These are phyloP conservation scores for Petrocephalus schoutedeni DNA, from an alignment of 2,797 vertebrate genomes.

Conservation along the genomic window DNA sequence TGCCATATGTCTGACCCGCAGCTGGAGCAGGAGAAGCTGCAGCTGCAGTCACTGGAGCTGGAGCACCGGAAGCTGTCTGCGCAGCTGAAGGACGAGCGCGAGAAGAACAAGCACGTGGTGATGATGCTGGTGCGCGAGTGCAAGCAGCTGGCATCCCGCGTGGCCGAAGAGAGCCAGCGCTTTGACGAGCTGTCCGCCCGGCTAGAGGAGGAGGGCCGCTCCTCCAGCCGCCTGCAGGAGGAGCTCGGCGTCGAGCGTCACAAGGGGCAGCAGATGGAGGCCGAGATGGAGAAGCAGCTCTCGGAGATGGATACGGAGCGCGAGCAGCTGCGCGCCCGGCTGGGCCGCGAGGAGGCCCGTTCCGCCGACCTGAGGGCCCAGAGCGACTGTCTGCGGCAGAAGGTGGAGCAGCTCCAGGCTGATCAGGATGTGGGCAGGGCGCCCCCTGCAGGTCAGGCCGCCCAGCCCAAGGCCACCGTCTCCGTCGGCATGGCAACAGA, in stretches of 20 bases:
- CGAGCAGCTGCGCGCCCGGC: conserved; percentile 84
- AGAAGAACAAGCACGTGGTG: conserved; percentile 94
- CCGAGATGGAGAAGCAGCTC: conserved; percentile 93
- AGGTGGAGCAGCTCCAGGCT: conserved; percentile 83
- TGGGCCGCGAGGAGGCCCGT: conserved; percentile 78
- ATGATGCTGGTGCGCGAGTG: conserved; percentile 94
- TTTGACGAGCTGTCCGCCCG: conserved; percentile 78
- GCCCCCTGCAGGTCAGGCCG: conserved; percentile 56
- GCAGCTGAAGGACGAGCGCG: conserved; percentile 87
- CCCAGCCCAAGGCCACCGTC: conserved; percentile 60
- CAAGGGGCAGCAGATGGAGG: conserved; percentile 85
- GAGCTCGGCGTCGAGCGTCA: conserved; percentile 75
- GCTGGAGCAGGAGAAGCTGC: conserved; percentile 92
- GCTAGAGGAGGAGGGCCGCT: conserved; percentile 79
- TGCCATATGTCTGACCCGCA: conserved; percentile 45
- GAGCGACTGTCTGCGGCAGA: conserved; percentile 78
- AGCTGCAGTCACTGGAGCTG: conserved; percentile 85
- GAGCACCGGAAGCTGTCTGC: conserved; percentile 84
- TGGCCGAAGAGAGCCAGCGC: conserved; percentile 87
- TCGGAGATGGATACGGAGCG: conserved; percentile 90
- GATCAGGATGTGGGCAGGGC: conserved; percentile 59
- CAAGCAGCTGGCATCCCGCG: conserved; percentile 85
- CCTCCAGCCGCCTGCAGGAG: conserved; percentile 70
- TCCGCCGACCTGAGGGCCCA: conserved; percentile 72
- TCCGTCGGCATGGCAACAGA: conserved; percentile 81